Conservation (phyloP, 2,113 vertebrate species). For the Xenopus tropicalis region DNA sequence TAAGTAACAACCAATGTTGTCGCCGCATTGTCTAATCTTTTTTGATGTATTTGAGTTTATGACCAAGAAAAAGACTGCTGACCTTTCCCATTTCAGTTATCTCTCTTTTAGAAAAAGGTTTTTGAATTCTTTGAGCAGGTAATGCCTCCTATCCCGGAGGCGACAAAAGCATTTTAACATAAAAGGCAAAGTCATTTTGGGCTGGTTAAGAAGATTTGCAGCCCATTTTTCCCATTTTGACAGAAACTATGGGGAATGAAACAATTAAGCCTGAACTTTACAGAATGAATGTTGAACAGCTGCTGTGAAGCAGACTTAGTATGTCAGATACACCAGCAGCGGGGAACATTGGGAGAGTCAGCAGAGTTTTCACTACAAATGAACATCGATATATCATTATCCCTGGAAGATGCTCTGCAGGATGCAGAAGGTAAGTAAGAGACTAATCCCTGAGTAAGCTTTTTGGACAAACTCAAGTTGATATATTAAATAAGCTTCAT, state of each 20-base stretch:
- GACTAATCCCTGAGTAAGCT: not conserved
- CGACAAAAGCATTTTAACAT: slow-evolving; percentile 38
- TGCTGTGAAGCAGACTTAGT: slow-evolving; percentile 29
- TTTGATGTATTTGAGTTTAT: not conserved
- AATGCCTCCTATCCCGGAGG: slow-evolving; percentile 33
- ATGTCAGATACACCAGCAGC: slow-evolving; percentile 17
- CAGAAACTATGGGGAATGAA: slow-evolving; percentile 12
- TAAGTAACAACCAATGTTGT: slow-evolving; percentile 9
- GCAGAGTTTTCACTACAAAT: not conserved
- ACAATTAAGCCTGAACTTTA: slow-evolving; percentile 5
- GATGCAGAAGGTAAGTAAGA: slow-evolving; percentile 2
- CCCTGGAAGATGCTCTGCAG: not conserved
- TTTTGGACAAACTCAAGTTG: too few species aligned
- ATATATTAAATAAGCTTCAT: too few species aligned
- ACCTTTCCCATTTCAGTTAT: slow-evolving; percentile 42
- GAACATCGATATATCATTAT: not conserved
- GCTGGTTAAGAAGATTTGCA: slow-evolving; percentile 29
- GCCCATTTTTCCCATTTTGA: slow-evolving; percentile 34
- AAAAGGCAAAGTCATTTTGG: slow-evolving; percentile 31
- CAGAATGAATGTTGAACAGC: slow-evolving; percentile 19
- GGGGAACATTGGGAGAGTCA: slow-evolving; percentile 21
- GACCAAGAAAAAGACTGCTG: slow-evolving; percentile 8
- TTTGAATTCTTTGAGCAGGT: too few species aligned
- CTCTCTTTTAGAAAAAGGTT: not conserved
- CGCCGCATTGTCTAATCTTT: not conserved